These are phyloP conservation scores for Lissocephala sabroskyi DNA, from an alignment of 2,888 invertebrate species.

Conservation along the genomic window DNA sequence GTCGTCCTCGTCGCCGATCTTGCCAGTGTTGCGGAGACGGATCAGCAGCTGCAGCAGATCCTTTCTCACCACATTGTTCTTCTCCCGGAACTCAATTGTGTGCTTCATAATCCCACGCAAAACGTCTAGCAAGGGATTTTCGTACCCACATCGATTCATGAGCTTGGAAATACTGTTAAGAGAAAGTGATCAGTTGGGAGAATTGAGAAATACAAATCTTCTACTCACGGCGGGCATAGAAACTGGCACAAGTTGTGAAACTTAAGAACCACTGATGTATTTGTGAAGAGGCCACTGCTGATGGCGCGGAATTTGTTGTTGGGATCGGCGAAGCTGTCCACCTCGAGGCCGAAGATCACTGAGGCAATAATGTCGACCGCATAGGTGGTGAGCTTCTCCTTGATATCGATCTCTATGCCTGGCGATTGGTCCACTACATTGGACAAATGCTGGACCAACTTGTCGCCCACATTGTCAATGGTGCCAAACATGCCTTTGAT, in stretches of 20 bases:
- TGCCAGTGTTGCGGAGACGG: slow-evolving; percentile 71
- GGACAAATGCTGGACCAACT: slow-evolving; percentile 73
- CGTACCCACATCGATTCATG: slow-evolving; percentile 36
- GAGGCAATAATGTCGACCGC: slow-evolving; percentile 72
- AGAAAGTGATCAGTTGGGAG: too few species aligned
- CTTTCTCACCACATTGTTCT: slow-evolving; percentile 68
- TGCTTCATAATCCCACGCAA: slow-evolving; percentile 69
- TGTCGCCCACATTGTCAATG: slow-evolving; percentile 75
- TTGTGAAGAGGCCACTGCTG: slow-evolving; percentile 29
- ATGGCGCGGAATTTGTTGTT: slow-evolving; percentile 65
- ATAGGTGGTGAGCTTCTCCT: slow-evolving; percentile 59
- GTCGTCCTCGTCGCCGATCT: slow-evolving; percentile 63
- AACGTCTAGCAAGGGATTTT: slow-evolving; percentile 42
- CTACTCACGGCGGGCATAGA: slow-evolving; percentile 60
- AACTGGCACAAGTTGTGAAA: slow-evolving; percentile 42
- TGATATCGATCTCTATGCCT: slow-evolving; percentile 73
- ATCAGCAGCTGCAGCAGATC: slow-evolving; percentile 74
- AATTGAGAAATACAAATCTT: too few species aligned
- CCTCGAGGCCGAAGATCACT: slow-evolving; percentile 72
- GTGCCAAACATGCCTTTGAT: slow-evolving; percentile 78
- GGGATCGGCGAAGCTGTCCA: slow-evolving; percentile 67
- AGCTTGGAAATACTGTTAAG: slow-evolving; percentile 43
- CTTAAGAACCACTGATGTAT: slow-evolving; percentile 21
- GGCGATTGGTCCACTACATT: slow-evolving; percentile 50
- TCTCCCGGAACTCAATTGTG: slow-evolving; percentile 71